A percentile compares a stretch with the other conserved stretches of the same genome.
phyloP scores from a whole-genome alignment of 1,140 invertebrate species.

The Teleopsis dalmanni region DNA sequence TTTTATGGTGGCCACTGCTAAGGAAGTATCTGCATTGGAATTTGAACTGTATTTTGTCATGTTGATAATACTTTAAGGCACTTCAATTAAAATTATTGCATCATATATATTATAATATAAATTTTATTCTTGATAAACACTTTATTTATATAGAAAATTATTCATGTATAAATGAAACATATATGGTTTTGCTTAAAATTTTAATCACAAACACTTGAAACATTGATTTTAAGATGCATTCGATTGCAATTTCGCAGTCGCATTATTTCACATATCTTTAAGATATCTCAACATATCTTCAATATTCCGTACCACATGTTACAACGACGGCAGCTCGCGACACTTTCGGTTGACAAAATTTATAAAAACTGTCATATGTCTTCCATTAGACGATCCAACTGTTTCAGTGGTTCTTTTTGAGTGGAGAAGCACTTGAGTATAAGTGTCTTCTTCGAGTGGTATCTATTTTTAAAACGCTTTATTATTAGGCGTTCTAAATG shows the following conservation, averaged over 20 bases:
- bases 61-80: neutral
- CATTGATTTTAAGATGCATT: neutral
- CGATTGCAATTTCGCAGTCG: neutral
- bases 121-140: neutral
- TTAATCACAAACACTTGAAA: neutral
- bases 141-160: neutral
- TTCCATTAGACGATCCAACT: constrained; percentile 4
- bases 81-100: neutral
- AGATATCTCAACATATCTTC: neutral
- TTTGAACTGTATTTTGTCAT: constrained; percentile 36
- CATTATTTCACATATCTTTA: neutral
- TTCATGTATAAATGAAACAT: neutral
- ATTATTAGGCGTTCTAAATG: constrained; percentile 5
- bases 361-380: constrained; percentile 12
- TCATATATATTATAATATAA: neutral
- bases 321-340: constrained; percentile 30
- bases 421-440: constrained; percentile 19
- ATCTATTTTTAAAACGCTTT: constrained; percentile 36
- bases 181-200: neutral
- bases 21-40: neutral
- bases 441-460: constrained; percentile 27
- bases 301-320: neutral
- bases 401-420: constrained; percentile 26
- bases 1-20: constrained; percentile 18
- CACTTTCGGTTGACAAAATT: constrained; percentile 37